These are phyloP conservation scores for Platynereis dumerilii DNA, from an alignment of 2,888 invertebrate species.

Conservation along the genomic window DNA sequence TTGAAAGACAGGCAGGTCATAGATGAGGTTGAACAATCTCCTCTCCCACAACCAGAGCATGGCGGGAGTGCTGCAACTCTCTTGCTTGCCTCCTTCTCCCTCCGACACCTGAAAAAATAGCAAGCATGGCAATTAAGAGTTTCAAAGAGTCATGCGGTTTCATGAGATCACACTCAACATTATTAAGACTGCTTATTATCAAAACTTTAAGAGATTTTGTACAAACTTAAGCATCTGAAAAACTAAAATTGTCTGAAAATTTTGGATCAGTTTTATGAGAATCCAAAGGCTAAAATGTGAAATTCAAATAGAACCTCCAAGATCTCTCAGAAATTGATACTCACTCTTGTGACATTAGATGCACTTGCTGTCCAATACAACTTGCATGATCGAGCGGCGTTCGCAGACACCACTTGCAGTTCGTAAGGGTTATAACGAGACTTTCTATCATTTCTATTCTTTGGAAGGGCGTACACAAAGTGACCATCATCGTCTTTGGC, in stretches of 20 bases:
- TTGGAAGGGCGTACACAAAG: slow-evolving; percentile 58
- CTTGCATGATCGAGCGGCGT: slow-evolving; percentile 46
- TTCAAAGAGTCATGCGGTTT: too few relatives aligned
- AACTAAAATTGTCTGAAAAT: too few relatives aligned
- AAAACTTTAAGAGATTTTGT: too few relatives aligned
- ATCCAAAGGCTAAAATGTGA: too few relatives aligned
- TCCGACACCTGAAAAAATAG: not conserved
- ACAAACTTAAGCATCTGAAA: too few relatives aligned
- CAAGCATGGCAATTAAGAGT: too few relatives aligned
- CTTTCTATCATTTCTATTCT: slow-evolving; percentile 44
- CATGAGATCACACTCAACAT: too few relatives aligned
- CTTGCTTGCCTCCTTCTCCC: slow-evolving; percentile 33
- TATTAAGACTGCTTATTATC: too few relatives aligned
- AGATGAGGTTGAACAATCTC: slow-evolving; percentile 52
- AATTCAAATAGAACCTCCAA: too few relatives aligned
- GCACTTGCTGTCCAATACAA: slow-evolving; percentile 60
- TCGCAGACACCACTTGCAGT: slow-evolving; percentile 57
- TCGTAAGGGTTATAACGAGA: slow-evolving; percentile 59
- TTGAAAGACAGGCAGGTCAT: slow-evolving; percentile 52
- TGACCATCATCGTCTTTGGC: slow-evolving; percentile 54
- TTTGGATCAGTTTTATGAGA: too few relatives aligned
- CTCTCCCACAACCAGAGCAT: slow-evolving; percentile 62
- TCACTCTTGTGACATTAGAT: slow-evolving; percentile 56
- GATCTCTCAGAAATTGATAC: too few relatives aligned
- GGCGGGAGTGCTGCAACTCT: slow-evolving; percentile 47